These are phyloP conservation scores for Coregonus clupeaformis DNA, from an alignment of 2,113 vertebrate genomes.

Conservation along the genomic window DNA sequence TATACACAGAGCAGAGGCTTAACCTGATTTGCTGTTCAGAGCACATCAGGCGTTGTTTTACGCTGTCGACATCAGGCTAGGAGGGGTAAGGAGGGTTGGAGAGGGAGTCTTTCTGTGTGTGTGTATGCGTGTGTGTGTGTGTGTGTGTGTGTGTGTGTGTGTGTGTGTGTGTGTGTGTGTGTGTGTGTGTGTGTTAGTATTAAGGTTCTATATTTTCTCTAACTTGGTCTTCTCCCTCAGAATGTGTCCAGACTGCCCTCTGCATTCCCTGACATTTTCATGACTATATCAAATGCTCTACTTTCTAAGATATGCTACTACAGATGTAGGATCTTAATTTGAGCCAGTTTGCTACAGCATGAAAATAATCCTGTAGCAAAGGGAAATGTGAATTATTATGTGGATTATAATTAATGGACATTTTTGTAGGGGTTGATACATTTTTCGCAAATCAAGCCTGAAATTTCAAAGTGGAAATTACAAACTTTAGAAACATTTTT, in stretches of 20 bases:
- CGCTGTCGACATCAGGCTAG: background rate
- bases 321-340: too few relatives aligned
- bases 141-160: background rate
- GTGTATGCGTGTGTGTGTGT: constrained; percentile 4
- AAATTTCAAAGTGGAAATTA: too few relatives aligned
- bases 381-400: too few relatives aligned
- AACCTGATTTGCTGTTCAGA: constrained; percentile 48
- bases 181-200: background rate
- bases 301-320: background rate
- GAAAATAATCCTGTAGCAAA: too few relatives aligned
- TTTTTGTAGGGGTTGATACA: too few relatives aligned
- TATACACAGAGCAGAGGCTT: constrained; percentile 22
- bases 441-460: too few relatives aligned
- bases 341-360: too few relatives aligned
- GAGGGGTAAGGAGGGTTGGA: background rate
- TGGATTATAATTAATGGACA: too few relatives aligned
- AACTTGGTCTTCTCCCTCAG: background rate
- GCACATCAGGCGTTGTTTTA: constrained; percentile 30
- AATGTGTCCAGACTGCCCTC: background rate
- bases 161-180: constrained; percentile 14
- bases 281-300: background rate
- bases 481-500: too few relatives aligned
- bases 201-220: too few relatives aligned
- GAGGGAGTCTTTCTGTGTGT: background rate
- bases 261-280: background rate